A percentile compares a stretch with the other conserved stretches of the same genome.
Conservation (phyloP, 2,797 vertebrate genomes). For the Bradypodion pumilum region DNA sequence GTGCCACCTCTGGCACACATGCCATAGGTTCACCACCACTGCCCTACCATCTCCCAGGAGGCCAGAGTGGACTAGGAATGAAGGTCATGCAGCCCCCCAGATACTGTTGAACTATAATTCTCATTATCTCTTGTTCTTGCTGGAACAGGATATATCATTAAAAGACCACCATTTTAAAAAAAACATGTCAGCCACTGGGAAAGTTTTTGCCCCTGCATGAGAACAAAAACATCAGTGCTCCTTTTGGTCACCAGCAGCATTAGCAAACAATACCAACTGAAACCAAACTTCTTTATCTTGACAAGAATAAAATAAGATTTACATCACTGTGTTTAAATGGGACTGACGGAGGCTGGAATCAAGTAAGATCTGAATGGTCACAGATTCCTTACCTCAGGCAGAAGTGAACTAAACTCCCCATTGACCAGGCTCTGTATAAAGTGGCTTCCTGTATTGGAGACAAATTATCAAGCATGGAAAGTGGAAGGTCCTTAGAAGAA, state of each 20-base stretch:
- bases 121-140: neutral
- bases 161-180: no score
- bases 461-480: neutral
- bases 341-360: neutral
- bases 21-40: no score
- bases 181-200: no score
- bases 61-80: neutral
- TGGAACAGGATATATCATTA: no score
- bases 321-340: neutral
- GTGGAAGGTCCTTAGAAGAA: neutral
- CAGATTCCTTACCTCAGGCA: neutral
- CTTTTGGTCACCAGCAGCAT: no score
- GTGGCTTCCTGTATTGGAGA: neutral
- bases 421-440: neutral
- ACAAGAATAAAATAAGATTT: no score
- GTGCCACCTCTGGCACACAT: no score
- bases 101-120: neutral
- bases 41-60: neutral
- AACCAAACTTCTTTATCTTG: no score
- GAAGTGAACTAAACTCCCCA: neutral
- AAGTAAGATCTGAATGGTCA: neutral
- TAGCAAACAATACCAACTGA: no score
- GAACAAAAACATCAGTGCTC: no score
- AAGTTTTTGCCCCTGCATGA: no score
- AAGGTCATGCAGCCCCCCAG: neutral